These are phyloP conservation scores for Yoshiicerus persimilis DNA, from an alignment of 1,140 invertebrate genomes.

Conservation along the genomic window DNA sequence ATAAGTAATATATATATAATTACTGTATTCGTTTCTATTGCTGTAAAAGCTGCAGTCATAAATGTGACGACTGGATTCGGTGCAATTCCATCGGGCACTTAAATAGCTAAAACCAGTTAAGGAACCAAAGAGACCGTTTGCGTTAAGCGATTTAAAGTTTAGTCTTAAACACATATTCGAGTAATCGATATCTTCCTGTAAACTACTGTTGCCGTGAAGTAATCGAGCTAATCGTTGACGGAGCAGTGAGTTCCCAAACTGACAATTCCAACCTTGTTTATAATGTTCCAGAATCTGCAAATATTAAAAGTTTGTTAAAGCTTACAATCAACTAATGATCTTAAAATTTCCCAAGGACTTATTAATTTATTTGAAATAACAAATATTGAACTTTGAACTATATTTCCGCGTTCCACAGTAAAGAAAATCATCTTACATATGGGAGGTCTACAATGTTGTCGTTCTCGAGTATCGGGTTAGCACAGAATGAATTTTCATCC, in stretches of 20 bases:
- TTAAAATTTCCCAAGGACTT: too few species aligned
- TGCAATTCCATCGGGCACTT: background rate
- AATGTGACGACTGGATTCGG: background rate
- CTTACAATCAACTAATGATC: too few species aligned
- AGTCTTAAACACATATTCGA: background rate
- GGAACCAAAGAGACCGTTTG: background rate
- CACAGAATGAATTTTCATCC: too few species aligned
- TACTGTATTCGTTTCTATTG: background rate
- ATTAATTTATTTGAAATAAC: too few species aligned
- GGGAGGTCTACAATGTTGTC: too few species aligned
- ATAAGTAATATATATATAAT: too few species aligned
- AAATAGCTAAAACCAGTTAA: background rate
- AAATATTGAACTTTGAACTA: too few species aligned
- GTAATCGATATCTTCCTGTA: background rate
- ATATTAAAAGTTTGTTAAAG: too few species aligned
- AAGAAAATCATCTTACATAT: too few species aligned
- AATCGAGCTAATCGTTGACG: background rate
- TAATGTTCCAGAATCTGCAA: background rate
- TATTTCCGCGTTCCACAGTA: too few species aligned
- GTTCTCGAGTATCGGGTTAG: too few species aligned
- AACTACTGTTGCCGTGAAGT: background rate
- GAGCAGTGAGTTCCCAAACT: background rate
- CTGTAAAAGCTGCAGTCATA: background rate
- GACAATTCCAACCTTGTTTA: background rate
- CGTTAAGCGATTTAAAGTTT: background rate